Conservation (phyloP, 2,797 vertebrate genomes). For the Urocyon cinereoargenteus region DNA sequence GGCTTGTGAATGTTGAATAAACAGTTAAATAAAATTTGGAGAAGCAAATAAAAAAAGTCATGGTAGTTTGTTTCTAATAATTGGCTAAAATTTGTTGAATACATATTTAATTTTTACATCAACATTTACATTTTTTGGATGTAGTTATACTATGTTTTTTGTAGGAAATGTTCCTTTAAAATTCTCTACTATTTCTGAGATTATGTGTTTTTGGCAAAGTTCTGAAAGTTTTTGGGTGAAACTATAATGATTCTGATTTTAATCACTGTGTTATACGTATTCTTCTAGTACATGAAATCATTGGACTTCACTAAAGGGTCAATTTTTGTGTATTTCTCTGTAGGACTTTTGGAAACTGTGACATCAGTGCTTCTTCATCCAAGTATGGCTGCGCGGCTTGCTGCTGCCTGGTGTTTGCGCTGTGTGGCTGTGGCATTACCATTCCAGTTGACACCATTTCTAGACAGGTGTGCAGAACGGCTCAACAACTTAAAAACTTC, state of each 20-base stretch:
- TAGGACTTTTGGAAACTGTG: constrained; percentile 97
- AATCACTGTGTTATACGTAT: constrained; percentile 16
- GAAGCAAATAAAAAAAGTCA: constrained; percentile 2
- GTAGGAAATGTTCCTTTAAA: background rate
- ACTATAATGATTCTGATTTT: constrained; percentile 18
- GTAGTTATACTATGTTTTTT: background rate
- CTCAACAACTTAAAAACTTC: constrained; percentile 98
- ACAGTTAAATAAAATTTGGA: constrained; percentile 12
- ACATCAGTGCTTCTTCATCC: constrained; percentile 98
- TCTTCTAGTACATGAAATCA: background rate
- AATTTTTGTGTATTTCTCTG: constrained; percentile 42
- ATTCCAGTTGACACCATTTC: constrained; percentile 96
- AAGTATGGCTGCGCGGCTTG: constrained; percentile 98
- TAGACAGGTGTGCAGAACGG: constrained; percentile 97
- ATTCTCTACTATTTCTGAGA: background rate
- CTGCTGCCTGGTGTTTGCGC: constrained; percentile 97
- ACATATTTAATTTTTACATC: constrained; percentile 48
- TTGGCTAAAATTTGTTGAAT: background rate
- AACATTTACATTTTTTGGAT: constrained; percentile 24
- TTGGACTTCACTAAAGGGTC: constrained; percentile 23
- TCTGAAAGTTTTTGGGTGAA: constrained; percentile 4
- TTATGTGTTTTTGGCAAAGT: constrained; percentile 1
- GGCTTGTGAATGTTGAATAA: constrained; percentile 44
- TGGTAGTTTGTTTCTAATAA: background rate
- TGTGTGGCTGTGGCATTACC: constrained; percentile 97